phyloP scores from a whole-genome alignment of 2,888 invertebrate genomes.

The Bellardia pandia region DNA sequence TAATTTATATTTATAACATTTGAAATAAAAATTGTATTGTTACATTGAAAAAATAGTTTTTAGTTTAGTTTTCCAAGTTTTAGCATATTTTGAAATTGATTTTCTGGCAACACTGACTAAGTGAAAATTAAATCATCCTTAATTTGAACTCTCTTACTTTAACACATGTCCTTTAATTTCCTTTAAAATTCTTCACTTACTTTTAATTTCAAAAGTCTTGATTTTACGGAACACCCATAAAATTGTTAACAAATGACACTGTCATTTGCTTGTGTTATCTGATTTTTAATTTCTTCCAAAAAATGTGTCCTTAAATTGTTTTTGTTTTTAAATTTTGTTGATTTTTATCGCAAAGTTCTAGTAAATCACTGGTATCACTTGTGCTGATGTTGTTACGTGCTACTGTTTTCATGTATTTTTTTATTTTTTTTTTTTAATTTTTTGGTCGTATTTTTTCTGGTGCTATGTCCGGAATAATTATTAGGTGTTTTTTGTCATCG shows the following conservation, averaged over 20 bases:
- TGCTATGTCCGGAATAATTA: conserved; percentile 68
- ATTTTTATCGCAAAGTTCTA: conserved; percentile 56
- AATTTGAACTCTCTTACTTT: neutral
- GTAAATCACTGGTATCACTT: conserved; percentile 45
- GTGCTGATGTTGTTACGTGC: conserved; percentile 52
- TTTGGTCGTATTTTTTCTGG: conserved; percentile 7
- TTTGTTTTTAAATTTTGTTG: neutral
- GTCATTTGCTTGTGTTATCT: conserved; percentile 40
- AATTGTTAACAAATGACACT: conserved; percentile 71
- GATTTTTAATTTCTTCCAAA: conserved; percentile 42
- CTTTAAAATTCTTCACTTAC: neutral
- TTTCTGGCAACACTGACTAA: no score
- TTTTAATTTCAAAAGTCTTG: neutral
- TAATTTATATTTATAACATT: no score
- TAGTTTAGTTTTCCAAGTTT: no score
- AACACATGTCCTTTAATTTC: neutral
- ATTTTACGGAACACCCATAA: conserved; percentile 70
- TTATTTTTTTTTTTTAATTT: neutral
- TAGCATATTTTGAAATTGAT: no score
- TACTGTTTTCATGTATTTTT: conserved; percentile 44
- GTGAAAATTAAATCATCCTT: neutral
- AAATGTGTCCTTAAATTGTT: conserved; percentile 12
- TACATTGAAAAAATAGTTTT: no score
- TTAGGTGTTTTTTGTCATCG: conserved; percentile 24
- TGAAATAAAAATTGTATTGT: no score